Percentiles rank a stretch among this genome's conserved stretches.
Conservation (phyloP, 2,888 invertebrate genomes). For the Galeruca laticollis region DNA sequence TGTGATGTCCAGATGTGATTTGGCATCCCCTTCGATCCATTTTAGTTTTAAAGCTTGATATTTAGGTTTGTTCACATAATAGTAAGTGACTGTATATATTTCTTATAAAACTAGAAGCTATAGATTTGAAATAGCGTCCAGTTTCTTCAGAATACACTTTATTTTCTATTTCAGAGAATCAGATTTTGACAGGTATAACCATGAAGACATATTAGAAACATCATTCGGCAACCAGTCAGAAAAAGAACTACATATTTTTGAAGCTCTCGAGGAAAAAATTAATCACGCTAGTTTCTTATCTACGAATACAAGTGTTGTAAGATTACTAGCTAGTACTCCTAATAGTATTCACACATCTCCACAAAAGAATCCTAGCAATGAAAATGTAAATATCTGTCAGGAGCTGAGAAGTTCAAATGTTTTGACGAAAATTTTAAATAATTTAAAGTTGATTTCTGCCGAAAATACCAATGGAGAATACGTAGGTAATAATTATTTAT, state of each 20-base stretch:
- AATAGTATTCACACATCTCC: constrained; percentile 59
- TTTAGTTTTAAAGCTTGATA: no score
- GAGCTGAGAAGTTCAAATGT: constrained; percentile 49
- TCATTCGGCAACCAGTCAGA: constrained; percentile 47
- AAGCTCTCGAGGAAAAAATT: constrained; percentile 81
- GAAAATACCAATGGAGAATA: constrained; percentile 8
- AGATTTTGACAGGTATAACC: constrained; percentile 22
- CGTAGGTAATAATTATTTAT: constrained; percentile 5
- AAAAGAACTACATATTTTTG: constrained; percentile 81
- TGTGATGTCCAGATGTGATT: no score
- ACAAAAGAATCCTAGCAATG: constrained; percentile 58
- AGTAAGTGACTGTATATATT: neutral
- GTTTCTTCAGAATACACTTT: neutral
- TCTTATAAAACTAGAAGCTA: neutral
- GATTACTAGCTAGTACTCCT: constrained; percentile 60
- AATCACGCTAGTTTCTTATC: constrained; percentile 78
- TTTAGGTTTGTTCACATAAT: no score
- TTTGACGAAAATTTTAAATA: constrained; percentile 50
- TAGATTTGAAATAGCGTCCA: no score
- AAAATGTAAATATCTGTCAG: constrained; percentile 19
- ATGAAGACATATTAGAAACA: neutral
- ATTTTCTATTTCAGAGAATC: constrained; percentile 6
- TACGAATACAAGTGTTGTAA: constrained; percentile 62
- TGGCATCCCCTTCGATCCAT: no score
- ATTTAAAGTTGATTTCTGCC: constrained; percentile 43